Evolutionary conservation across 1,140 invertebrate species (phyloP).

Genomic region (Apis dorsata): DNA sequence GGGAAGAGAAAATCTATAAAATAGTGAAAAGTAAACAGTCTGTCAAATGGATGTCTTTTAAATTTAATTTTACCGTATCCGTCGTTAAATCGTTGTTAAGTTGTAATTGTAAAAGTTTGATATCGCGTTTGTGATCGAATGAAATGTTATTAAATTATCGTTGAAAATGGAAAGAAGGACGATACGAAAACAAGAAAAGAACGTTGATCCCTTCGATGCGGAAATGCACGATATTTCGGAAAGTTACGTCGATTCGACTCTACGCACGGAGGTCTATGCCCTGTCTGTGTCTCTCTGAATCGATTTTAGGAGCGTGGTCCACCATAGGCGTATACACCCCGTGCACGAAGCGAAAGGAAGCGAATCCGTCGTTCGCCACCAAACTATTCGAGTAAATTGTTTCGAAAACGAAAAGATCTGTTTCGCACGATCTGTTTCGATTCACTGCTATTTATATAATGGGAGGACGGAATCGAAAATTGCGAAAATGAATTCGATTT

Average conservation of each 20-base stretch:
- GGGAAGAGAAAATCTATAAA: neutral
- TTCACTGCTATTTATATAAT: conserved; percentile 16
- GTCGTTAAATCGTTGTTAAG: neutral
- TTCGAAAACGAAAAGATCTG: neutral
- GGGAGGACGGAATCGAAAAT: conserved; percentile 4
- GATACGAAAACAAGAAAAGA: too few relatives aligned
- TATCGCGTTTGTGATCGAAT: neutral
- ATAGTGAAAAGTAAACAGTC: neutral
- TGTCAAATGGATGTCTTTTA: neutral
- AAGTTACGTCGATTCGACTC: conserved; percentile 62
- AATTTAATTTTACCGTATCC: neutral
- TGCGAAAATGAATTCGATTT: neutral
- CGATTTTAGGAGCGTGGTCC: conserved; percentile 71
- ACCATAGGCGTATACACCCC: conserved; percentile 55
- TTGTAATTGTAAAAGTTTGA: neutral
- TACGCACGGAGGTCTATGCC: conserved; percentile 66
- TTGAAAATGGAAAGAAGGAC: too few relatives aligned
- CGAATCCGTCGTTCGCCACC: conserved; percentile 20
- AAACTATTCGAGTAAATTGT: conserved; percentile 5
- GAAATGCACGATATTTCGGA: neutral
- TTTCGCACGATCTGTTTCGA: neutral
- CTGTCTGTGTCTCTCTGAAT: conserved; percentile 70
- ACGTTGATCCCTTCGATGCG: neutral
- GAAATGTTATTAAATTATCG: neutral
- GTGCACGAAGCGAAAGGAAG: conserved; percentile 31